Evolutionary conservation across 2,888 invertebrate genomes (phyloP).

Genomic region (Conops quadrifasciatus): DNA sequence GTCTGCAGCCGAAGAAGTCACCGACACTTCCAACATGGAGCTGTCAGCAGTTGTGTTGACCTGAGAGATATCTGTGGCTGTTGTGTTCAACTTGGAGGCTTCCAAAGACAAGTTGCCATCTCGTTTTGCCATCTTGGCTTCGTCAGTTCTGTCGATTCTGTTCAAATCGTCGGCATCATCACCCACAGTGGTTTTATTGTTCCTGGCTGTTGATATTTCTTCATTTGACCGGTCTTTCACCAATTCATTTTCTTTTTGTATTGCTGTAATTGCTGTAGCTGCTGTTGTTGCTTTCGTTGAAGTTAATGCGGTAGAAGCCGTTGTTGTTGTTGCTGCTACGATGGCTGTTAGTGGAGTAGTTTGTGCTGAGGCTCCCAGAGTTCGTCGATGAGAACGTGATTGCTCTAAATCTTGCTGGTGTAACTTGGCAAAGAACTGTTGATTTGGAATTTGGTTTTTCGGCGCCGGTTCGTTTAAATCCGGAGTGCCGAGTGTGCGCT

Average conservation of each 20-base stretch:
- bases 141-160: background rate
- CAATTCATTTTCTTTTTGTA: no score
- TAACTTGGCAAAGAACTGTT: conserved; percentile 65
- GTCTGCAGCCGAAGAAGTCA: conserved; percentile 39
- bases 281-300: background rate
- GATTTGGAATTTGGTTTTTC: conserved; percentile 64
- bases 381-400: conserved; percentile 54
- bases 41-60: conserved; percentile 36
- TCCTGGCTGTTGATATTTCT: background rate
- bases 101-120: background rate
- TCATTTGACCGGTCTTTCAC: background rate
- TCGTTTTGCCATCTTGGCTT: background rate
- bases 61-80: conserved; percentile 30
- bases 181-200: background rate
- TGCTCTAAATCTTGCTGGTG: conserved; percentile 63
- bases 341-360: background rate
- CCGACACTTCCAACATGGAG: conserved; percentile 39
- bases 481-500: conserved; percentile 70
- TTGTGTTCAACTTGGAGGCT: background rate
- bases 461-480: conserved; percentile 67
- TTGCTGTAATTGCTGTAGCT: no score
- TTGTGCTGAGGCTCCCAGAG: conserved; percentile 25
- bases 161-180: background rate
- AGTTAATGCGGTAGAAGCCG: background rate
- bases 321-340: background rate